Percentiles rank a stretch among this genome's conserved stretches.
These are phyloP conservation scores for Agrochola lychnidis DNA, from an alignment of 2,888 invertebrate genomes.

Conservation along the genomic window DNA sequence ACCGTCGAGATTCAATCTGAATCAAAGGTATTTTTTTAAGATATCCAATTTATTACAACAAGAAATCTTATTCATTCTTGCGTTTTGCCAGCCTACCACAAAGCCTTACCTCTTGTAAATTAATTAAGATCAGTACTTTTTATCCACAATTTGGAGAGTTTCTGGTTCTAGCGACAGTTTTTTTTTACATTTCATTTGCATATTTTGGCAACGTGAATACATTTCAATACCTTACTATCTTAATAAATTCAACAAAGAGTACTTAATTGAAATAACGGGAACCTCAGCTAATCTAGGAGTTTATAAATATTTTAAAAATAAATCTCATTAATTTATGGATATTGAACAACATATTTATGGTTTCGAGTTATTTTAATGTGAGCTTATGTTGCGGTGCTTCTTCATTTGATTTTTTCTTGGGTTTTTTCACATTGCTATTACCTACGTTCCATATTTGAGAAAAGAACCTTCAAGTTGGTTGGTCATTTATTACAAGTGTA, in stretches of 20 bases:
- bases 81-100: conserved; percentile 31
- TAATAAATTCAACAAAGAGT: conserved; percentile 31
- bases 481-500: conserved; percentile 23
- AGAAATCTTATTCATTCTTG: conserved; percentile 40
- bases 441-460: background rate
- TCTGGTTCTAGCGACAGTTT: conserved; percentile 40
- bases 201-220: conserved; percentile 40
- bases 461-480: background rate
- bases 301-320: background rate
- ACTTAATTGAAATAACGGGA: conserved; percentile 40
- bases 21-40: conserved; percentile 40
- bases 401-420: conserved; percentile 17
- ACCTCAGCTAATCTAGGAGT: background rate
- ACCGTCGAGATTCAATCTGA: conserved; percentile 40
- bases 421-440: background rate
- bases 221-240: conserved; percentile 40
- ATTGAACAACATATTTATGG: background rate
- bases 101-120: conserved; percentile 46
- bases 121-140: conserved; percentile 53
- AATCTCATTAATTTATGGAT: background rate
- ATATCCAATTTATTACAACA: conserved; percentile 32
- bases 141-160: conserved; percentile 39
- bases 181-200: conserved; percentile 45
- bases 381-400: background rate
- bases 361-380: conserved; percentile 21